A percentile compares a stretch with the other conserved stretches of the same genome.
Evolutionary conservation across 92 coral and sea anemone genomes (phyloP).

Genomic region (Zoanthus solanderi): DNA sequence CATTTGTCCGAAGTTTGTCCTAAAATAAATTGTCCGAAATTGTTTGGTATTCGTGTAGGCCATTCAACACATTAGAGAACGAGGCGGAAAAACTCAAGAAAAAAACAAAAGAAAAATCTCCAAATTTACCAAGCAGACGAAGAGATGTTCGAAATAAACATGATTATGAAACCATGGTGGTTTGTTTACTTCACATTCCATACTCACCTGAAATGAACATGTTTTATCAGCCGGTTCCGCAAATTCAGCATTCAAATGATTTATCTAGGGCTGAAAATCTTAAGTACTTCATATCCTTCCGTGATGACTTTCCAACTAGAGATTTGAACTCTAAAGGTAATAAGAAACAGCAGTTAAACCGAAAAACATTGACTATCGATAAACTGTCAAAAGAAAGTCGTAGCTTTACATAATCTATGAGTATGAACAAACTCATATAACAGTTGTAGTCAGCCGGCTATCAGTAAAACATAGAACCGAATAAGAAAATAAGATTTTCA

Average conservation of each 20-base stretch:
- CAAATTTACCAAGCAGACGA: slow-evolving; percentile 64
- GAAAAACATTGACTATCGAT: not conserved
- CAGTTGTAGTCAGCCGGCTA: not conserved
- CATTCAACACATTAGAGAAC: slow-evolving; percentile 33
- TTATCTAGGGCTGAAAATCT: not conserved
- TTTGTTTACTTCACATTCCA: not conserved
- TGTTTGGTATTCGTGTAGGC: not conserved
- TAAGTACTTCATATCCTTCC: not conserved
- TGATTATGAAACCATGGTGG: not conserved
- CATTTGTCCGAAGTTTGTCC: too few species aligned
- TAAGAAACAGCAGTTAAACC: not conserved
- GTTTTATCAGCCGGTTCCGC: not conserved
- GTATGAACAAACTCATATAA: not conserved
- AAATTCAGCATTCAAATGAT: not conserved
- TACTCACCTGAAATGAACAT: not conserved
- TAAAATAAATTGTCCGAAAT: too few species aligned
- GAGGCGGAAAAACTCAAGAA: slow-evolving; percentile 70
- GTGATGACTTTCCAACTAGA: slow-evolving; percentile 14
- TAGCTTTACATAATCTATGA: not conserved
- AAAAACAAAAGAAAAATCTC: slow-evolving; percentile 69
- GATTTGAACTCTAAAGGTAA: not conserved
- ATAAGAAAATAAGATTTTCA: not conserved
- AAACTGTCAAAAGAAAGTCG: not conserved
- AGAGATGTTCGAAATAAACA: slow-evolving; percentile 52
- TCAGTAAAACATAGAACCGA: not conserved